Evolutionary conservation across 53 echinoderm and acorn worm genomes (phyloP).

Genomic region (Luidia sarsii): DNA sequence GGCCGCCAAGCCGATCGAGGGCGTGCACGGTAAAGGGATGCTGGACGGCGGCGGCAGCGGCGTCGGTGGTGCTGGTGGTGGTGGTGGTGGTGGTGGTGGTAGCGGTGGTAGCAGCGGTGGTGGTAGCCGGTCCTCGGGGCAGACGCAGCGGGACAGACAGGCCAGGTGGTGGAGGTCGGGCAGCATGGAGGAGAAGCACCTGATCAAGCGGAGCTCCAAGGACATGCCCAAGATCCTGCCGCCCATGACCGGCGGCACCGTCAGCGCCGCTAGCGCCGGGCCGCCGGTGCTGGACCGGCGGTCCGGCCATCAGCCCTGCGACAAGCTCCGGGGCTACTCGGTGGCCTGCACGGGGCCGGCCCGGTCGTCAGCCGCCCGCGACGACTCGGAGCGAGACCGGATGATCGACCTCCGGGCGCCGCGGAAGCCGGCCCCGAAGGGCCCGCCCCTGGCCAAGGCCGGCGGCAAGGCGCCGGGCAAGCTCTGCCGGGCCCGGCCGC

Average conservation of each 20-base stretch:
- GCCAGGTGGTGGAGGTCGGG: constrained; percentile 39
- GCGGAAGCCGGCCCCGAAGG: constrained; percentile 20
- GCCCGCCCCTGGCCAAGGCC: constrained; percentile 6
- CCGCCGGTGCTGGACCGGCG: constrained; percentile 25
- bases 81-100: no score
- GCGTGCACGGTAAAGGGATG: constrained; percentile 21
- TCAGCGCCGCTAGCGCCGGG: no score
- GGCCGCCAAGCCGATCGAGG: background rate
- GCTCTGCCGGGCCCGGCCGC: constrained; percentile 21
- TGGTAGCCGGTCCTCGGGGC: no score
- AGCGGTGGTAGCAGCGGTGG: no score
- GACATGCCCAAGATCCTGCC: constrained; percentile 53
- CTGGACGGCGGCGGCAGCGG: background rate
- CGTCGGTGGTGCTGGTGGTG: no score
- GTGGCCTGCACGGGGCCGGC: constrained; percentile 34
- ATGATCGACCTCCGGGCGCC: constrained; percentile 39
- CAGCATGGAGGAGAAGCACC: constrained; percentile 28
- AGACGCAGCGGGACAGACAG: constrained; percentile 2
- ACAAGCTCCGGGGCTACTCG: constrained; percentile 25
- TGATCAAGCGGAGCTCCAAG: constrained; percentile 48
- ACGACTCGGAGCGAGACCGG: constrained; percentile 29
- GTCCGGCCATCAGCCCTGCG: constrained; percentile 6
- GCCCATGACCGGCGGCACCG: background rate
- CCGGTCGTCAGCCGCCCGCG: constrained; percentile 16
- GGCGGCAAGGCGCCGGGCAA: constrained; percentile 17